A percentile compares a stretch with the other conserved stretches of the same genome.
These are phyloP conservation scores for Acridotheres tristis DNA, from an alignment of 2,797 vertebrate genomes.

Conservation along the genomic window DNA sequence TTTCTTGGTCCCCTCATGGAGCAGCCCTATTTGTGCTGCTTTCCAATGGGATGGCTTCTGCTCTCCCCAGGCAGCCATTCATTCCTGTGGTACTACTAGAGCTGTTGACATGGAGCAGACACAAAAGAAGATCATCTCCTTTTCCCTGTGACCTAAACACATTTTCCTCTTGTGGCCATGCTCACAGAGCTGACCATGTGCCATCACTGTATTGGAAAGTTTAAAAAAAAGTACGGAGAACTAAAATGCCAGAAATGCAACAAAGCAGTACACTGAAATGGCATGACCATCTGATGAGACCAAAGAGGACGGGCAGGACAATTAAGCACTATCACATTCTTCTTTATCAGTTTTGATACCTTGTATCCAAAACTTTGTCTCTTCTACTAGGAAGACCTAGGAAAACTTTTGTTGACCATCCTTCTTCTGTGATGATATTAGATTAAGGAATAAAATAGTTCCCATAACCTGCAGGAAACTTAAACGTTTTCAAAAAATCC, in stretches of 20 bases:
- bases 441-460: neutral
- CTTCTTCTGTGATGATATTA: neutral
- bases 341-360: neutral
- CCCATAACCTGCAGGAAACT: neutral
- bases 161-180: neutral
- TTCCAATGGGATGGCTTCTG: neutral
- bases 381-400: neutral
- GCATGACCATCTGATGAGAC: neutral
- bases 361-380: neutral
- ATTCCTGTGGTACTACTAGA: neutral
- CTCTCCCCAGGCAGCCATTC: neutral
- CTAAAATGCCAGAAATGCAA: neutral
- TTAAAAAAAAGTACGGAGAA: neutral
- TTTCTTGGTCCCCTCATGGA: neutral
- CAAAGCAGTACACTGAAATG: neutral
- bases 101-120: neutral
- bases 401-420: neutral
- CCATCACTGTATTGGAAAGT: neutral
- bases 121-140: neutral
- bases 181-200: neutral
- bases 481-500: neutral
- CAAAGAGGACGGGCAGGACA: neutral
- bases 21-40: neutral
- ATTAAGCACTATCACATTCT: neutral
- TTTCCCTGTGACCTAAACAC: accelerated